Evolutionary conservation across 2,888 invertebrate species (phyloP).

Genomic region (Loripinus fragilis): DNA sequence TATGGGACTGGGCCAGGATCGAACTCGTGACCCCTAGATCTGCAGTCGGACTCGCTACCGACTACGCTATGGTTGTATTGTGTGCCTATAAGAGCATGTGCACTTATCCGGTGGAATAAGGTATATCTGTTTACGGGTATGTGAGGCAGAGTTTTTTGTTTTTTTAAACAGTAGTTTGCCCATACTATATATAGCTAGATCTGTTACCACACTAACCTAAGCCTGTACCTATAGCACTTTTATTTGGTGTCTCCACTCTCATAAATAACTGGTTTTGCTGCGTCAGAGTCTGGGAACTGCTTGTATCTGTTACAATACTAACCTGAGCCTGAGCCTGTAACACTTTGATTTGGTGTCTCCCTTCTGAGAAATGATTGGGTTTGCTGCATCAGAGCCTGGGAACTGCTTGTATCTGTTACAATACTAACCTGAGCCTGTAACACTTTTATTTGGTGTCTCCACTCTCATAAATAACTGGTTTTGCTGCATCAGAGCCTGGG

Average conservation of each 20-base stretch:
- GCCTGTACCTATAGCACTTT: conserved; percentile 78
- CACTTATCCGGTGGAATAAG: no score
- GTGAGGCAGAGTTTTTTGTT: no score
- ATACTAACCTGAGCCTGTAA: conserved; percentile 63
- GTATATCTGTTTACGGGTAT: no score
- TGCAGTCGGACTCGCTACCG: no score
- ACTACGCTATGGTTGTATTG: no score
- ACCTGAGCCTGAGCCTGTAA: conserved; percentile 67
- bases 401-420: conserved; percentile 81
- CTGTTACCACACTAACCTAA: no score
- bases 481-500: conserved; percentile 81
- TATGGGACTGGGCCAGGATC: no score
- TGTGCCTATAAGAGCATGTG: no score
- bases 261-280: conserved; percentile 83
- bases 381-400: conserved; percentile 81
- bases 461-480: conserved; percentile 84
- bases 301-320: conserved; percentile 72
- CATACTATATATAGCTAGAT: no score
- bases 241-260: conserved; percentile 85
- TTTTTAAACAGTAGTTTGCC: no score
- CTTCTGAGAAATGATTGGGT: conserved; percentile 84
- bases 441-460: conserved; percentile 85
- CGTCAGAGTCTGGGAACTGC: conserved; percentile 81
- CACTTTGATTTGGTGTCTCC: conserved; percentile 85
- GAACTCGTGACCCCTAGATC: no score